Evolutionary conservation across 2,113 vertebrate species (phyloP).

Genomic region (Ploceus nigricollis): DNA sequence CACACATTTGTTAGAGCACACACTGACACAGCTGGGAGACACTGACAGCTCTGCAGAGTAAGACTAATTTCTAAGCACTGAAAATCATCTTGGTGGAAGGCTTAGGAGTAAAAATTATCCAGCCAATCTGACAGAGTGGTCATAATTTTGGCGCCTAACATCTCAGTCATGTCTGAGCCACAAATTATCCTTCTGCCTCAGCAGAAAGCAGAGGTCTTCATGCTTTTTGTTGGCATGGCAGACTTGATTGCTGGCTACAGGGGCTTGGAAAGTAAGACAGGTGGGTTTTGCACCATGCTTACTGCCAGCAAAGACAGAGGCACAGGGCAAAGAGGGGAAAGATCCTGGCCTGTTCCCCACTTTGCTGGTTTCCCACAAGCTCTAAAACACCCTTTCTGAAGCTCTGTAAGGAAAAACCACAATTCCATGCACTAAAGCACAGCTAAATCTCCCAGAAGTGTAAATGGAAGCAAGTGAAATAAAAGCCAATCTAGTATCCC

Average conservation of each 20-base stretch:
- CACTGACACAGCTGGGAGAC: constrained; percentile 3
- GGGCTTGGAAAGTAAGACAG: background rate
- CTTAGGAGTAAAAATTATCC: constrained; percentile 14
- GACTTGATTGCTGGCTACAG: background rate
- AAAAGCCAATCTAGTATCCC: background rate
- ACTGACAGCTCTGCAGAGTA: constrained; percentile 23
- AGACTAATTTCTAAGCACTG: constrained; percentile 18
- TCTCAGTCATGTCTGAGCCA: background rate
- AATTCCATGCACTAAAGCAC: background rate
- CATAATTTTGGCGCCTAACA: background rate
- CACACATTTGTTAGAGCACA: constrained; percentile 29
- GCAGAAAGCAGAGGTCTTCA: background rate
- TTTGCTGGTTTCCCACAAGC: background rate
- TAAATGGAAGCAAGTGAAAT: background rate
- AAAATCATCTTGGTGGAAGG: constrained; percentile 11
- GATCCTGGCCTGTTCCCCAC: background rate
- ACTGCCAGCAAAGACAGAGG: background rate
- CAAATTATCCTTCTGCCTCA: background rate
- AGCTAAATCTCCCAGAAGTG: background rate
- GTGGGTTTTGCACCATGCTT: background rate
- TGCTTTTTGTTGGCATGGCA: background rate
- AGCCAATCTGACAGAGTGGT: constrained; percentile 8
- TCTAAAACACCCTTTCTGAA: background rate
- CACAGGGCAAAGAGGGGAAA: background rate
- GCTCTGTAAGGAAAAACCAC: background rate